Evolutionary conservation across 2,113 vertebrate genomes (phyloP).

Genomic region (Plecotus auritus): DNA sequence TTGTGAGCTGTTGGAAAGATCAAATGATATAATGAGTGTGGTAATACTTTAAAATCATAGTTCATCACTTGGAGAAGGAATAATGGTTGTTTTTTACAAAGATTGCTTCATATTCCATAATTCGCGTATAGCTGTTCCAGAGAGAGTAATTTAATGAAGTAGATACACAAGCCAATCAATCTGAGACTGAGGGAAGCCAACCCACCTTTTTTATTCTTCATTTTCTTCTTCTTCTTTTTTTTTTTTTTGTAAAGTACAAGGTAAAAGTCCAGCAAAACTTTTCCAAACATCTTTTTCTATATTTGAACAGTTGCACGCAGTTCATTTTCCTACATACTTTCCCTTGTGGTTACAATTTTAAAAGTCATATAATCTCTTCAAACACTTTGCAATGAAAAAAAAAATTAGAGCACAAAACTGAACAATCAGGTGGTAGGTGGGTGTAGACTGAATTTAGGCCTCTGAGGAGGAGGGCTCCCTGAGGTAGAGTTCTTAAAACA

Average conservation of each 20-base stretch:
- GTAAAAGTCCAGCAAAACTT: conserved; percentile 4
- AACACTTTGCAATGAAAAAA: conserved; percentile 66
- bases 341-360: conserved; percentile 42
- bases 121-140: neutral
- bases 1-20: neutral
- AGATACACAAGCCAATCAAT: neutral
- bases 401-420: conserved; percentile 65
- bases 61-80: neutral
- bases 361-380: conserved; percentile 70
- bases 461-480: conserved; percentile 57
- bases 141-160: neutral
- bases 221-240: too few relatives aligned
- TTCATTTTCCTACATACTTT: conserved; percentile 48
- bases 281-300: conserved; percentile 30
- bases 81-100: neutral
- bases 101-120: neutral
- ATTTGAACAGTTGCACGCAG: conserved; percentile 52
- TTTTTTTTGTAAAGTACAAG: neutral
- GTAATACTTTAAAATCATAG: neutral
- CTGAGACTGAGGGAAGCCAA: neutral
- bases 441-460: conserved; percentile 40
- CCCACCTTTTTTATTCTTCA: neutral
- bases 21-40: neutral
- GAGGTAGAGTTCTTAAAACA: conserved; percentile 70
- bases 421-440: conserved; percentile 61